Conservation (phyloP, 2,888 invertebrate genomes). For the Drosophila setosimentum region DNA sequence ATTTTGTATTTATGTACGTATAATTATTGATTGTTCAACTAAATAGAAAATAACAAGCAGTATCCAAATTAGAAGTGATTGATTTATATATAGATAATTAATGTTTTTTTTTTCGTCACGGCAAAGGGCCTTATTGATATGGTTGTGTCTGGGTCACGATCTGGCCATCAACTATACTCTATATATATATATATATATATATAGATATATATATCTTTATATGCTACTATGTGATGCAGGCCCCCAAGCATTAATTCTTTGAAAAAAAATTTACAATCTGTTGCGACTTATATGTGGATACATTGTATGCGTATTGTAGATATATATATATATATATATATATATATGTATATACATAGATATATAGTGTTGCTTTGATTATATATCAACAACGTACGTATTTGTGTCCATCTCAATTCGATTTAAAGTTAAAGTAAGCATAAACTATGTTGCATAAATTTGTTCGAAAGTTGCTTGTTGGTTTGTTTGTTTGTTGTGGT, state of each 20-base stretch:
- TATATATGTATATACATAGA: conserved; percentile 6
- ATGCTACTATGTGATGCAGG: conserved; percentile 19
- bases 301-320: conserved; percentile 34
- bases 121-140: conserved; percentile 66
- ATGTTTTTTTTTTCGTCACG: conserved; percentile 21
- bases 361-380: conserved; percentile 50
- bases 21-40: conserved; percentile 58
- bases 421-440: conserved; percentile 60
- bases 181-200: neutral
- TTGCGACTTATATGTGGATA: conserved; percentile 35
- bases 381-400: conserved; percentile 68
- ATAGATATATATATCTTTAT: neutral
- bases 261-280: conserved; percentile 48
- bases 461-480: conserved; percentile 65
- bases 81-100: conserved; percentile 37
- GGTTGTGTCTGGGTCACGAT: conserved; percentile 39
- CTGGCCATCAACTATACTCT: conserved; percentile 5
- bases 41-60: conserved; percentile 78
- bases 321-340: conserved; percentile 5
- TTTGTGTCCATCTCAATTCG: conserved; percentile 55
- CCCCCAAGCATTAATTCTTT: conserved; percentile 26
- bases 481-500: conserved; percentile 48
- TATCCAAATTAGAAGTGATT: conserved; percentile 54
- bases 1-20: conserved; percentile 37
- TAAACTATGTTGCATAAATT: conserved; percentile 62